Conservation (phyloP, 2,888 invertebrate genomes). For the Idaea aversata region DNA sequence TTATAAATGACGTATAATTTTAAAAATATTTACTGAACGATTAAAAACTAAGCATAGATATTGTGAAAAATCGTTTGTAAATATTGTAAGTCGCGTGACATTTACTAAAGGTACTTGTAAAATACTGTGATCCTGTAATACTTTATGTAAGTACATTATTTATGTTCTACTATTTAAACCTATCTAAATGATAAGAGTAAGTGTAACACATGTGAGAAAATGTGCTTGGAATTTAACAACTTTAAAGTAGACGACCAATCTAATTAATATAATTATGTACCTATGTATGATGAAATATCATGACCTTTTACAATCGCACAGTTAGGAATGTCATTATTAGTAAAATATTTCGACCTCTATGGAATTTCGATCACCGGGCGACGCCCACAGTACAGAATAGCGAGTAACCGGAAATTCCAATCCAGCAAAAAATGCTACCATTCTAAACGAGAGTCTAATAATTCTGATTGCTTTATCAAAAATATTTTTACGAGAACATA, state of each 20-base stretch:
- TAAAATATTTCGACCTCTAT: not conserved
- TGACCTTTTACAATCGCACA: not conserved
- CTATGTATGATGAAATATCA: not conserved
- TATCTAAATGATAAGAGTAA: not conserved
- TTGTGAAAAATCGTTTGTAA: not conserved
- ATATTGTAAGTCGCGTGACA: not conserved
- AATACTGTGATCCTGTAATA: no score
- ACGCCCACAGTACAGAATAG: conserved; percentile 26
- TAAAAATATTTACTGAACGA: not conserved
- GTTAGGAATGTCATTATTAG: not conserved
- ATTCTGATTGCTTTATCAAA: not conserved
- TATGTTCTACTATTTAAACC: not conserved
- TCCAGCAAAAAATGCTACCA: conserved; percentile 36
- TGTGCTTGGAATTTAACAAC: no score
- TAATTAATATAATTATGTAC: not conserved
- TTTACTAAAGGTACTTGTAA: conserved; percentile 21
- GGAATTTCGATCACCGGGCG: conserved; percentile 12
- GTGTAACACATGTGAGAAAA: no score
- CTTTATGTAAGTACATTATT: not conserved
- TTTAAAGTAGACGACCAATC: not conserved
- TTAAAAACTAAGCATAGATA: not conserved
- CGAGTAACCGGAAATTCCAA: conserved; percentile 48
- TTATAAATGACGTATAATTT: not conserved
- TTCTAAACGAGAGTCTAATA: not conserved
- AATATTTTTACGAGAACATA: not conserved